Conservation (phyloP, 2,113 vertebrate genomes). For the Ia io region DNA sequence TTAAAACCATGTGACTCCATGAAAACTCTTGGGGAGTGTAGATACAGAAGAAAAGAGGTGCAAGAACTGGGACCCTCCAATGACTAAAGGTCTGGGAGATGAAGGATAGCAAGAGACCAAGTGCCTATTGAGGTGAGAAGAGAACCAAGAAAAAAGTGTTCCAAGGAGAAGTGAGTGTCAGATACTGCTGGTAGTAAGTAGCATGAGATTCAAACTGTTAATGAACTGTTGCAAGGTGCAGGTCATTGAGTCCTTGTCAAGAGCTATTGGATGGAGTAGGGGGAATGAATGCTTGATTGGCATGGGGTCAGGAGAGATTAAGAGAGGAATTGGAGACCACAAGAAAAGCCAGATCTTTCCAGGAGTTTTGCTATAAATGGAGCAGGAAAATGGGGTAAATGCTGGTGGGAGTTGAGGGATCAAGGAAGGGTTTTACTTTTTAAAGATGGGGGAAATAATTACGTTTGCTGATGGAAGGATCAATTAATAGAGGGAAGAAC, state of each 20-base stretch:
- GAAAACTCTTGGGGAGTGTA: neutral
- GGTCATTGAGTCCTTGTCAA: neutral
- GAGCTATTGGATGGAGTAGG: neutral
- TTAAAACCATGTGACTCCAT: neutral
- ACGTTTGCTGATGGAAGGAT: neutral
- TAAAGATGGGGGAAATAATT: neutral
- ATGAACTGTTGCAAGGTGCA: neutral
- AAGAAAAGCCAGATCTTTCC: neutral
- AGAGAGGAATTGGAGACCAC: neutral
- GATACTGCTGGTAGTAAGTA: neutral
- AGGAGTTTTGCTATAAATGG: neutral
- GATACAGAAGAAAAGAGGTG: neutral
- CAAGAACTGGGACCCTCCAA: neutral
- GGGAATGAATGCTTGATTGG: neutral
- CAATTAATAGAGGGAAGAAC: neutral
- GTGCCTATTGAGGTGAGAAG: neutral
- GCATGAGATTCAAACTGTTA: neutral
- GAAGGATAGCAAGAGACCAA: neutral
- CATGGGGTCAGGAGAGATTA: neutral
- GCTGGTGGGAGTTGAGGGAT: neutral
- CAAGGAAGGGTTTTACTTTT: neutral
- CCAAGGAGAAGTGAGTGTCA: neutral
- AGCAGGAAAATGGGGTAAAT: neutral
- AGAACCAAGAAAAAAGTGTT: neutral
- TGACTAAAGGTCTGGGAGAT: neutral